Base-by-base conservation (phyloP, 2,888 invertebrate genomes). In the Netelia inedita region DNA sequence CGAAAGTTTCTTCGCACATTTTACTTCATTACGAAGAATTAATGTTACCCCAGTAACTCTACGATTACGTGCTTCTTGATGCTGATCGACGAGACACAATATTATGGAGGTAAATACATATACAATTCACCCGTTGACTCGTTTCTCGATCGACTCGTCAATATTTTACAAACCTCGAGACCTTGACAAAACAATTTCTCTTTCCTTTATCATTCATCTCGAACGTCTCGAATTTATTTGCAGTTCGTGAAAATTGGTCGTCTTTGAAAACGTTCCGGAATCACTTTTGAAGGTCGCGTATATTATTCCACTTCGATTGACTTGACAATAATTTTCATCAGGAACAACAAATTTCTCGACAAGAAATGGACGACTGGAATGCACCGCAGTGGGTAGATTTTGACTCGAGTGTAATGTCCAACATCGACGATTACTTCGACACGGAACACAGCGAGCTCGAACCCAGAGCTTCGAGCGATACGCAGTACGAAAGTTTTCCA, bases 351-450 rank as follows among this genome's bases (percentile, higher is more conserved):
- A 19, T 59, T 59, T 23, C 11, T 35, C 63, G 16, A 1, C 19
- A 65, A 1, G 73, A 61, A 55, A 86, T 87, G 84, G 86, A 86
- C 50, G 28, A 72, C 16, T 78, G 72, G 69, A 75, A 86, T 57
- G 87, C 87, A 11, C 88, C 87, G 0, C 86, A 84, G 61, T 88
- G 87, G 87, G 83, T 59, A 6, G 87, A 87, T 61, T 88, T 88
- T 68, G 69, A 74, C 21, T 79, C 82, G 0, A 87, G 86, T 73
- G 80, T 78, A 23, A 74, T 57, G 69, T 76, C 83, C 3, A 73
- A 79, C 19, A 69, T 82, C n/a, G 87, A 86, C 28, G 86, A 87
- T 35, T 88, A 83, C 43, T 88, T 88, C 21, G 75, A 86, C 10
- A 11, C 41, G 5, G 82, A 72, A 21, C 85, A 87, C 41, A 65